These are phyloP conservation scores for Sesia apiformis DNA, from an alignment of 2,888 invertebrate genomes.

Conservation along the genomic window DNA sequence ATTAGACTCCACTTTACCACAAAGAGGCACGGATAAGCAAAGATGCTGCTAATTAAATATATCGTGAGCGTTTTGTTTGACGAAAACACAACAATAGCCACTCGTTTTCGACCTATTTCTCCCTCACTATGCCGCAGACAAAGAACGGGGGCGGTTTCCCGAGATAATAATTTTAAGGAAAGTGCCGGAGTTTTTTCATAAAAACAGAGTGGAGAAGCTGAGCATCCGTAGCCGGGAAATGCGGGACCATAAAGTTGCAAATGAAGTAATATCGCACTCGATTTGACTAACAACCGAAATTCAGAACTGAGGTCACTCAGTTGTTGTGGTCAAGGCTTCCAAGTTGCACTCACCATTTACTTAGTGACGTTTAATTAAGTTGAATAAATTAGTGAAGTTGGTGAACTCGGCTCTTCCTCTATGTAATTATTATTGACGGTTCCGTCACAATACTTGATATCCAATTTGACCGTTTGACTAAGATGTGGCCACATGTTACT, in stretches of 20 bases:
- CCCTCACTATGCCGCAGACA: slow-evolving; percentile 30
- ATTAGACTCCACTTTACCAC: not conserved
- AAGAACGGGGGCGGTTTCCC: slow-evolving; percentile 30
- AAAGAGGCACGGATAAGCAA: slow-evolving; percentile 9
- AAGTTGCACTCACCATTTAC: slow-evolving; percentile 50
- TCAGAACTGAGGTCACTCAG: slow-evolving; percentile 16
- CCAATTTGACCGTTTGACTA: not conserved
- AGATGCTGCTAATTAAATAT: slow-evolving; percentile 29
- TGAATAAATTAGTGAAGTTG: slow-evolving; percentile 33
- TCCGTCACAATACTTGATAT: slow-evolving; percentile 20
- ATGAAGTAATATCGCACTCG: slow-evolving; percentile 58
- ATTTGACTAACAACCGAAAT: slow-evolving; percentile 33
- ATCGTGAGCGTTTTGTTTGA: slow-evolving; percentile 28
- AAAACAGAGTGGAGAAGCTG: slow-evolving; percentile 26
- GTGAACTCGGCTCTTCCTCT: slow-evolving; percentile 21
- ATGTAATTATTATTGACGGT: slow-evolving; percentile 54
- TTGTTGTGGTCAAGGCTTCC: too few relatives aligned
- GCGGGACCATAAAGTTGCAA: slow-evolving; percentile 62
- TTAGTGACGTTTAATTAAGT: slow-evolving; percentile 61
- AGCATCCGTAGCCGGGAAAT: slow-evolving; percentile 39
- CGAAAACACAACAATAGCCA: slow-evolving; percentile 27
- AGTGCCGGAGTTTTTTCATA: slow-evolving; percentile 47
- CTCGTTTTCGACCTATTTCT: slow-evolving; percentile 27
- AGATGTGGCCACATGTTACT: too few relatives aligned
- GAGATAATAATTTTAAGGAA: slow-evolving; percentile 52